Percentiles rank a stretch among this genome's conserved stretches.
Conservation (phyloP, 2,113 vertebrate species). For the Galeopterus variegatus region DNA sequence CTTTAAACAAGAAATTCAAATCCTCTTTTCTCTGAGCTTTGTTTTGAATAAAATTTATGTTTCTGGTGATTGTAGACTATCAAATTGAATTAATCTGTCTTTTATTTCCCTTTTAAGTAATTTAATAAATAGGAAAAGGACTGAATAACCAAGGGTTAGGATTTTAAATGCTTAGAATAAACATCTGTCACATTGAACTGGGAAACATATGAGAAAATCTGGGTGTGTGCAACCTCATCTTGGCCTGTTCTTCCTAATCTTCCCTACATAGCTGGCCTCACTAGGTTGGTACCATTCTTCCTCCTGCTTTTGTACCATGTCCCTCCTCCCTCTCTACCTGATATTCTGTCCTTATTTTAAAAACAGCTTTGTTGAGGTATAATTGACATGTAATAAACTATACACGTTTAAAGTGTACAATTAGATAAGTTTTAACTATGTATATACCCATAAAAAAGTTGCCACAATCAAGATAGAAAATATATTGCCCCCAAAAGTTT, state of each 20-base stretch:
- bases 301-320: background rate
- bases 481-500: background rate
- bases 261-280: background rate
- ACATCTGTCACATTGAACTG: background rate
- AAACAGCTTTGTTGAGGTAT: background rate
- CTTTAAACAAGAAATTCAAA: constrained; percentile 54
- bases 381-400: background rate
- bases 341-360: background rate
- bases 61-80: constrained; percentile 12
- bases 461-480: background rate
- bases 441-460: background rate
- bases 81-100: background rate
- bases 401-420: background rate
- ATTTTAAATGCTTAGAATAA: constrained; percentile 35
- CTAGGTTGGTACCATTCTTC: background rate
- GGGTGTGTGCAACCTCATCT: background rate
- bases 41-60: constrained; percentile 8
- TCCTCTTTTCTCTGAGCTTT: constrained; percentile 10
- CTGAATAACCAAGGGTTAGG: constrained; percentile 15
- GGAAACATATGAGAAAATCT: background rate
- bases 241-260: background rate
- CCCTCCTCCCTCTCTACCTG: background rate
- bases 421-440: background rate
- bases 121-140: background rate
- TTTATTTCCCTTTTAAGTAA: background rate